Conservation (phyloP, 1,140 invertebrate genomes). For the Eupristina koningsbergeri region DNA sequence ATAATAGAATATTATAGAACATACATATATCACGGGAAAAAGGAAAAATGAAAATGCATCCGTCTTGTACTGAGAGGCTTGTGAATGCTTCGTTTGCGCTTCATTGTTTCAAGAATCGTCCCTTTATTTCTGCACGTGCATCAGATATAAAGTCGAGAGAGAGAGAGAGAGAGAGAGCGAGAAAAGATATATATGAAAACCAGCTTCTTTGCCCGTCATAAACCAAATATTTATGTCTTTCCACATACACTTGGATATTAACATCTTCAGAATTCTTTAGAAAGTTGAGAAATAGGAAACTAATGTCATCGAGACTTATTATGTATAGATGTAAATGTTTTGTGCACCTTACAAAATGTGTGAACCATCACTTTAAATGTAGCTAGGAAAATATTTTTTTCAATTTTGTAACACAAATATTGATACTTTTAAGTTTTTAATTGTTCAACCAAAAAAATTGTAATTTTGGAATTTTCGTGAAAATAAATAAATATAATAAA, state of each 20-base stretch:
- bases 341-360: not conserved
- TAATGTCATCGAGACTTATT: not conserved
- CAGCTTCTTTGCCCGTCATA: not conserved
- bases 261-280: not conserved
- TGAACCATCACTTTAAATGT: not conserved
- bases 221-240: slow-evolving; percentile 21
- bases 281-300: not conserved
- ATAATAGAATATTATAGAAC: not conserved
- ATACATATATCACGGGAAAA: not conserved
- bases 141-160: too few species aligned
- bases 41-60: not conserved
- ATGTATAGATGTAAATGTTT: not conserved
- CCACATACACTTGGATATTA: too few species aligned
- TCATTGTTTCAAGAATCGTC: slow-evolving; percentile 16
- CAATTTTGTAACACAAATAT: too few species aligned
- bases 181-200: not conserved
- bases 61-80: slow-evolving; percentile 18
- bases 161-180: too few species aligned
- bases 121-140: not conserved
- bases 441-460: too few species aligned
- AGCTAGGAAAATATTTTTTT: too few species aligned
- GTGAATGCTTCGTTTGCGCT: slow-evolving; percentile 9
- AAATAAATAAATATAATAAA: too few species aligned
- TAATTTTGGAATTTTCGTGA: too few species aligned
- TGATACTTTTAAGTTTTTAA: too few species aligned